Percentiles rank a stretch among this genome's conserved stretches.
phyloP scores from a whole-genome alignment of 2,888 invertebrate genomes.

The Pollenia angustigena region DNA sequence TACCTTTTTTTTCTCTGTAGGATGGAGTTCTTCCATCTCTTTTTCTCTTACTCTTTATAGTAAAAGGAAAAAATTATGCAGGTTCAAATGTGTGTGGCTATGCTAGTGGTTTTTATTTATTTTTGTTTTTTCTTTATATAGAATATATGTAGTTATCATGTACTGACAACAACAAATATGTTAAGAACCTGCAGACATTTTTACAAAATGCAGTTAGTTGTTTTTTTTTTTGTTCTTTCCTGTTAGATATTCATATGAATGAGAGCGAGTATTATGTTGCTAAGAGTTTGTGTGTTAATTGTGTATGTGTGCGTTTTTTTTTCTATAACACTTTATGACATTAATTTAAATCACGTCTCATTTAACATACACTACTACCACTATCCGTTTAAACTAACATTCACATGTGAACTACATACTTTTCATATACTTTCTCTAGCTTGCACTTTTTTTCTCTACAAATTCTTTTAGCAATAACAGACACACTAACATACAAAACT shows the following conservation, averaged over 20 bases:
- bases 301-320: conserved; percentile 2
- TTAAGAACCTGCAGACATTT: conserved; percentile 54
- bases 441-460: conserved; percentile 4
- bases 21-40: no score
- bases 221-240: background rate
- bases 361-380: conserved; percentile 53
- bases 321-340: conserved; percentile 57
- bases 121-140: no score
- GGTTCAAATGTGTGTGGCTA: background rate
- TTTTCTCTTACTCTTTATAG: no score
- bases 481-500: background rate
- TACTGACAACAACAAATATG: conserved; percentile 24
- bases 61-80: no score
- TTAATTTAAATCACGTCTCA: conserved; percentile 72
- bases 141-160: no score
- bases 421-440: conserved; percentile 5
- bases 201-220: background rate
- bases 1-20: no score
- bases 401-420: background rate
- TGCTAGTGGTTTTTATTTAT: background rate
- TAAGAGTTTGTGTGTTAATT: background rate
- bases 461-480: background rate
- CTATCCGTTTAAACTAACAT: background rate
- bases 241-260: background rate
- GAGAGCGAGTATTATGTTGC: background rate